Base-by-base conservation (phyloP, 2,113 vertebrate species). In the Xiphorhynchus elegans region DNA sequence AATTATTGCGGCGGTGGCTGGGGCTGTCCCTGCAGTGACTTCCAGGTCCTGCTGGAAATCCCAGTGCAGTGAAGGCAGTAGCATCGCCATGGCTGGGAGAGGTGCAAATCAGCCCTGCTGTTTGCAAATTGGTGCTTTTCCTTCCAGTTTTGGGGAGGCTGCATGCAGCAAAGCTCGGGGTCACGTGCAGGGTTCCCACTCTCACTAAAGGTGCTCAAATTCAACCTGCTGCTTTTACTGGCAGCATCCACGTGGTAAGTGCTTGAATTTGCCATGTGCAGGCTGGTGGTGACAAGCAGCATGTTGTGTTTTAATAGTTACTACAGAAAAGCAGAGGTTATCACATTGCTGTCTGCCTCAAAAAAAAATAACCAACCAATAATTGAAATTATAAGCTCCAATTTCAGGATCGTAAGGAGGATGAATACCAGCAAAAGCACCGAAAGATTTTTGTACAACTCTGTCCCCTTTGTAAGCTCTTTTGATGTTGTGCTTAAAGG, bases 41-140 rank as follows among this genome's bases (percentile, higher is more conserved):
- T 50, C 94, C 83, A 28, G 46, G 63, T 74, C 67, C 72, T 86
- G 11, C 88, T 92, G 79, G 31, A 88, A 95, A 83, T 59, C 44
- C 18, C 11, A 11, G 33, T 84, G 2, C 3, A 1, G 42, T 4
- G 17, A 19, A 13, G 44, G 42, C 28, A 17, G 0, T 25, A 17
- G 37, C 62, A 52, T 70, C 21, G 26, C 25, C 5, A 1, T 10
- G 31, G 20, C 78, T 81, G 29, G 13, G 0, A 1, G 13, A 55
- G 70, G 31, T 28, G 7, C 35, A 33, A 82, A 26, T 24, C 31
- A 4, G 10, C 37, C 35, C 55, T 55, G 60, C 55, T 29, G 0
- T 46, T 67, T 35, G 42, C 35, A 17, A 14, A 47, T 1, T 0
- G 0, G 11, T 29, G 49, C 35, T 87, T 89, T 64, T 49, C 62